A percentile compares a stretch with the other conserved stretches of the same genome.
Evolutionary conservation across 2,113 vertebrate species (phyloP).

Genomic region (Grantiella picta): DNA sequence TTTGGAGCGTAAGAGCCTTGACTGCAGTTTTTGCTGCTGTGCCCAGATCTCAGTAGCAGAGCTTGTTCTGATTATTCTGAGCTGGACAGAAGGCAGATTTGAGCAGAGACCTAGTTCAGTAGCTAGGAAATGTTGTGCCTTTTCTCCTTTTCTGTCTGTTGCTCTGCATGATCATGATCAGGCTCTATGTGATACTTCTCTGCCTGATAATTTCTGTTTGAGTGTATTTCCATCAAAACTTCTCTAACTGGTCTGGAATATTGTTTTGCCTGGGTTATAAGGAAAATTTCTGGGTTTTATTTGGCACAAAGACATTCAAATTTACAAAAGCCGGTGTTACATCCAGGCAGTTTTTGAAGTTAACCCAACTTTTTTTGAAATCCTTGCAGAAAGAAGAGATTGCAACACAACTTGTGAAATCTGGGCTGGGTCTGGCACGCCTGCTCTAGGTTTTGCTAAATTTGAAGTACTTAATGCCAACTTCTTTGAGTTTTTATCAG

Average conservation of each 20-base stretch:
- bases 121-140: not conserved
- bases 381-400: not conserved
- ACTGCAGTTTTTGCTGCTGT: not conserved
- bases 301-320: not conserved
- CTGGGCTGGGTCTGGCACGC: not conserved
- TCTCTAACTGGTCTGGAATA: not conserved
- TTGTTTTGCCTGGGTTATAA: not conserved
- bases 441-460: not conserved
- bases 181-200: not conserved
- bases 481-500: not conserved
- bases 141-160: not conserved
- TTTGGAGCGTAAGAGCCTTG: accelerated
- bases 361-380: not conserved
- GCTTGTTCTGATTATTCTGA: not conserved
- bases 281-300: not conserved
- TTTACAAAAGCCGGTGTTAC: not conserved
- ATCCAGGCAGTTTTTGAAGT: not conserved
- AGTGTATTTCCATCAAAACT: not conserved
- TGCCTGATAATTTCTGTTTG: not conserved
- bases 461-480: not conserved
- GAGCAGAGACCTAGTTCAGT: not conserved
- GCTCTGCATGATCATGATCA: not conserved
- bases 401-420: not conserved
- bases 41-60: not conserved
- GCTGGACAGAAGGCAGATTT: not conserved